phyloP scores from a whole-genome alignment of 2,797 vertebrate genomes.

The Vultur gryphus region DNA sequence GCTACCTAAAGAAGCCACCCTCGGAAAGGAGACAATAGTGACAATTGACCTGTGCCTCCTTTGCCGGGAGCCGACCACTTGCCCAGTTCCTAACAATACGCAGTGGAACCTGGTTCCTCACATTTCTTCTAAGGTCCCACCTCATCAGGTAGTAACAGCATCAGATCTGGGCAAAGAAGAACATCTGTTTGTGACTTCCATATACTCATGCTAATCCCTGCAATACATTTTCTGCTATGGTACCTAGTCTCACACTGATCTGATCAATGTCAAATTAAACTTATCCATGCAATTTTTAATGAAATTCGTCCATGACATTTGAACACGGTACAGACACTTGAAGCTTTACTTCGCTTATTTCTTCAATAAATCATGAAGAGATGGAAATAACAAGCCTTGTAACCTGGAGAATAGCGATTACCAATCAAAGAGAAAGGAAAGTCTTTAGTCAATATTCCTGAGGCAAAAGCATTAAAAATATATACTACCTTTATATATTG shows the following conservation, averaged over 20 bases:
- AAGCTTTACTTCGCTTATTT: background rate
- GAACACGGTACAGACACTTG: background rate
- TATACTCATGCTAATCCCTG: background rate
- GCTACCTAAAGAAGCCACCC: background rate
- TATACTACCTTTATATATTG: background rate
- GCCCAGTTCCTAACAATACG: fast-evolving
- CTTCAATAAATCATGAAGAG: conserved; percentile 26
- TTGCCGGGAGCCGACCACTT: background rate
- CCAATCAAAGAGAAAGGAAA: background rate
- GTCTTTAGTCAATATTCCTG: background rate
- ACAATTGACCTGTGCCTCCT: background rate
- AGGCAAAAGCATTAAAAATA: background rate
- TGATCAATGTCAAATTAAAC: background rate
- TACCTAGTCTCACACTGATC: background rate
- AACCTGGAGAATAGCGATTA: background rate
- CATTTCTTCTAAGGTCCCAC: background rate
- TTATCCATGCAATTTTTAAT: background rate
- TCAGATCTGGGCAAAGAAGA: background rate
- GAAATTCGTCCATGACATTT: background rate
- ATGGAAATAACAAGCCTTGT: background rate
- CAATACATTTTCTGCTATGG: background rate
- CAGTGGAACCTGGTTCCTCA: background rate
- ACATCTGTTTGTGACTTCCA: background rate
- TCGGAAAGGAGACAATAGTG: background rate
- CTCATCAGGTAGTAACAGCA: background rate